Evolutionary conservation across 2,113 vertebrate species (phyloP), one percentile per base, ranked within the genome.

Genomic region (Lutjanus erythropterus): DNA sequence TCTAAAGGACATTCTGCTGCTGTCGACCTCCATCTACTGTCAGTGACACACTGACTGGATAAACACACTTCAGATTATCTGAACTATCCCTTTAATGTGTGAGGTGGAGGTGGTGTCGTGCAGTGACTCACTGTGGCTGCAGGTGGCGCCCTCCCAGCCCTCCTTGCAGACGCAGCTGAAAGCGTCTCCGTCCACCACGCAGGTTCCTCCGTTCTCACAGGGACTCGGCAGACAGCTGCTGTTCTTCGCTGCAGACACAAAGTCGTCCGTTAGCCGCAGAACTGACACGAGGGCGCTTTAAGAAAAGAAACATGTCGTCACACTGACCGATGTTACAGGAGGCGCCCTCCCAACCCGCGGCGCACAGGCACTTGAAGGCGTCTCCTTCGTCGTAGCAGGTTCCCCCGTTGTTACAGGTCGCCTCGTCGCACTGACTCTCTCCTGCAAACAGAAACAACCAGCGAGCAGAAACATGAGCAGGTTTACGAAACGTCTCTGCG

Each of bases 81-180:
- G n/a, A n/a, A n/a, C n/a, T n/a, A n/a, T n/a, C n/a, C n/a, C n/a
- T n/a, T n/a, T n/a, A n/a, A n/a, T n/a, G n/a, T 37, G 35, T 5
- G n/a, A 27, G 16, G 18, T 33, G 16, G 9, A 12, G n/a, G 35
- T 4, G 16, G 37, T 39, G 37, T 11, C 9, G 18, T 61, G 81
- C 56, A 47, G 67, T 44, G 42, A 96, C 97, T 98, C 91, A 98
- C 97, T 98, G 90, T 97, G 96, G 41, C 96, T 95, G 76, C 97
- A 98, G 5, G 95, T 96, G 73, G 93, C 87, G 76, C 97, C 97
- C 89, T 97, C 97, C 96, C 96, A 97, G 93, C 97, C 97, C 81
- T 98, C 97, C 91, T 97, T 98, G 91, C 97, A 98, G 91, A 98
- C 96, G n/a, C 97, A 98, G 23, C 94, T 96, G 68, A 97, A 98